Percentiles rank a stretch among this genome's conserved stretches.
These are phyloP conservation scores for Apolygus lucorum DNA, from an alignment of 1,140 invertebrate species.

Conservation along the genomic window DNA sequence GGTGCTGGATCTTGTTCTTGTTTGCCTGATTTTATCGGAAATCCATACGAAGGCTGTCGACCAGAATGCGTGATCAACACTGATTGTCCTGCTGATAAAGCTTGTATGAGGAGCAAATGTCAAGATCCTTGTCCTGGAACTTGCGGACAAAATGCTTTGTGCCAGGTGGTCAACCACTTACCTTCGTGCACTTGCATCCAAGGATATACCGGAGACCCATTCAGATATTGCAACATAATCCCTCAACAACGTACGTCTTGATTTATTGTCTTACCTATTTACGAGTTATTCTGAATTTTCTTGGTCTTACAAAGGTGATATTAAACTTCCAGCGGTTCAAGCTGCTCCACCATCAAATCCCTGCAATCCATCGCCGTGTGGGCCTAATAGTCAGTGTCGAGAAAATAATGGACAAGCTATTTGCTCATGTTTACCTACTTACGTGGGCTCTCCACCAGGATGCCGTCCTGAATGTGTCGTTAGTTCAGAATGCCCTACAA, in stretches of 20 bases:
- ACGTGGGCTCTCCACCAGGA: slow-evolving; percentile 51
- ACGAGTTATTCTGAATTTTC: neutral
- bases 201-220: slow-evolving; percentile 66
- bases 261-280: too few relatives aligned
- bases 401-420: slow-evolving; percentile 51
- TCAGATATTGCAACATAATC: slow-evolving; percentile 44
- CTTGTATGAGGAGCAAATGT: slow-evolving; percentile 66
- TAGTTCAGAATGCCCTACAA: slow-evolving; percentile 54
- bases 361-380: slow-evolving; percentile 52
- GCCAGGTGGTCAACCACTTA: slow-evolving; percentile 63
- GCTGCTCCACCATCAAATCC: slow-evolving; percentile 36
- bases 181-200: slow-evolving; percentile 58
- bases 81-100: slow-evolving; percentile 60
- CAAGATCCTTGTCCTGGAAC: slow-evolving; percentile 65
- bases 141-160: slow-evolving; percentile 63
- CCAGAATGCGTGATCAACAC: slow-evolving; percentile 63
- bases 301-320: neutral
- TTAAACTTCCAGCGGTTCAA: slow-evolving; percentile 31
- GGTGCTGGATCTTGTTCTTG: slow-evolving; percentile 59
- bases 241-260: slow-evolving; percentile 47
- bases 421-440: slow-evolving; percentile 54
- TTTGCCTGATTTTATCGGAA: slow-evolving; percentile 59
- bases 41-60: slow-evolving; percentile 63
- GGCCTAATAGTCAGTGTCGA: slow-evolving; percentile 51
- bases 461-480: slow-evolving; percentile 56